Conservation (phyloP, 2,797 vertebrate species). For the Enteromius thamalakanensis region DNA sequence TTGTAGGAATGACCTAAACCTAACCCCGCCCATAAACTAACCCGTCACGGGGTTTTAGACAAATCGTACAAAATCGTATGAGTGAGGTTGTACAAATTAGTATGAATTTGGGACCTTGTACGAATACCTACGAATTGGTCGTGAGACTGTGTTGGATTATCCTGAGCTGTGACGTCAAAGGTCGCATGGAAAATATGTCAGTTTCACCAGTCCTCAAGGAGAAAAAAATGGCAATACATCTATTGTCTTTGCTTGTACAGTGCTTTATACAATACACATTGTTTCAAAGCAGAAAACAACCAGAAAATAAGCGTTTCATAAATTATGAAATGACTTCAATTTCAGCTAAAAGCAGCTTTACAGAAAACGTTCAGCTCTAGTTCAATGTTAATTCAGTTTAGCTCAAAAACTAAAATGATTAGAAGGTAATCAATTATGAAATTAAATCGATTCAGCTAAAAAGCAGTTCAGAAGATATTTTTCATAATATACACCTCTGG, state of each 20-base stretch:
- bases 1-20: too few relatives aligned
- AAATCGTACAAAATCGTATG: too few relatives aligned
- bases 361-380: not conserved
- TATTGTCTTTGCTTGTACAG: not conserved
- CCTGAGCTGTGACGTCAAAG: not conserved
- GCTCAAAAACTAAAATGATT: not conserved
- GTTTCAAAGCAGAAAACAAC: not conserved
- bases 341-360: not conserved
- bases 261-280: slow-evolving; percentile 2
- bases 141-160: not conserved
- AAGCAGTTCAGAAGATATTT: not conserved
- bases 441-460: not conserved
- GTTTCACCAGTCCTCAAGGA: not conserved
- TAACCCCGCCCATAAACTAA: too few relatives aligned
- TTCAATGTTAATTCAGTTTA: not conserved
- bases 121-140: too few relatives aligned
- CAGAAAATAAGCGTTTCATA: not conserved
- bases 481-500: not conserved
- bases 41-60: too few relatives aligned
- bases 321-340: not conserved
- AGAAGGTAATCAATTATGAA: not conserved
- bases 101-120: too few relatives aligned
- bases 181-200: not conserved
- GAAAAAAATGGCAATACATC: not conserved
- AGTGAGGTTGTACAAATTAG: too few relatives aligned